Percentiles rank a stretch among this genome's conserved stretches.
Conservation (phyloP, 2,888 invertebrate genomes). For the Trilocha varians region DNA sequence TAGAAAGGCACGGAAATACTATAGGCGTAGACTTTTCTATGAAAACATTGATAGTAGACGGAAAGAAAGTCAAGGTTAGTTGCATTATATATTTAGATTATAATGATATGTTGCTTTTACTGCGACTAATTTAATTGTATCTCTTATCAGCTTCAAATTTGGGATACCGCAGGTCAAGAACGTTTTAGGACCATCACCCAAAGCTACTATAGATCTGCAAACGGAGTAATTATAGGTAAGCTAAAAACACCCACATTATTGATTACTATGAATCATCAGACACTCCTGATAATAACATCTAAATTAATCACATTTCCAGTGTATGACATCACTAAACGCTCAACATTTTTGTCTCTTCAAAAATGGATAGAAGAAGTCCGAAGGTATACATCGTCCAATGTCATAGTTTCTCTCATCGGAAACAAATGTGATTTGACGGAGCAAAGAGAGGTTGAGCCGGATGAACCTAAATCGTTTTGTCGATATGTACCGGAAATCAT, state of each 20-base stretch:
- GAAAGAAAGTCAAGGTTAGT: conserved; percentile 93
- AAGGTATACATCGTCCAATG: conserved; percentile 93
- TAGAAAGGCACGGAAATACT: conserved; percentile 95
- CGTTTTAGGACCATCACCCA: conserved; percentile 97
- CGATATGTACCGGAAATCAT: conserved; percentile 89
- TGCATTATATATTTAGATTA: conserved; percentile 25
- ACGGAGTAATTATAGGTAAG: conserved; percentile 93
- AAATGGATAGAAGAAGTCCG: conserved; percentile 98
- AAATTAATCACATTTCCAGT: no score
- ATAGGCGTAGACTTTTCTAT: conserved; percentile 99
- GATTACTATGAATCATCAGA: conserved; percentile 6
- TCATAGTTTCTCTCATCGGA: conserved; percentile 91
- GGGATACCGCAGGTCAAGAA: conserved; percentile 98
- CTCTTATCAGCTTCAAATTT: conserved; percentile 85
- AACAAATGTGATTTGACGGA: conserved; percentile 91
- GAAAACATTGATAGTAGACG: conserved; percentile 95
- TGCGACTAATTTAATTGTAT: not conserved
- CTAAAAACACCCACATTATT: conserved; percentile 16
- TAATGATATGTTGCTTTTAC: conserved; percentile 11
- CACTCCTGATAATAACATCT: no score
- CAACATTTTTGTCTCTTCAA: conserved; percentile 91
- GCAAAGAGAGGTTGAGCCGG: conserved; percentile 86
- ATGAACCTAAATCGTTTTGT: conserved; percentile 90
- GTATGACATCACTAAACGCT: conserved; percentile 95
- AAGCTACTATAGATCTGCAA: conserved; percentile 96